Base-by-base conservation (phyloP, 2,888 invertebrate genomes). In the Microdon myrmicae region DNA sequence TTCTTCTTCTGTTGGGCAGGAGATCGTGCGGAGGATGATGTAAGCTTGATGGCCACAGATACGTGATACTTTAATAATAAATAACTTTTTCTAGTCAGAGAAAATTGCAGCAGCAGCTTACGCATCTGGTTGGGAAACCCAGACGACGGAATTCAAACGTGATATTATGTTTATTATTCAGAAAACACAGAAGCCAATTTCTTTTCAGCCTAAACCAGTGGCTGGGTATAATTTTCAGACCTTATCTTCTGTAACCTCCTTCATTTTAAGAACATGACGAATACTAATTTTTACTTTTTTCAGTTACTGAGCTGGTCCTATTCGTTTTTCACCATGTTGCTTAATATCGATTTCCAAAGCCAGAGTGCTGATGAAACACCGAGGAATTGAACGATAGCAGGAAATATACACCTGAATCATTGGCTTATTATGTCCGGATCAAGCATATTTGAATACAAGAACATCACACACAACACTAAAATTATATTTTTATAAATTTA, bases 1-100 rank as follows among this genome's bases (percentile, higher is more conserved):
- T 72, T 76, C 28, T 71, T 70, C 19, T 77, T 75, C 74, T 78
- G 77, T 47, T 43, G 69, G 12, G 48, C 60, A 1, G 77, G 77
- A 4, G 75, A 70, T 31, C 45, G 71, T 47, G 72, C 73, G 2
- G 69, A 69, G 8, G 71, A 51, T 39, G 70, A 71, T 60, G 77
- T 77, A 32, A 61, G 69, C 37, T 3, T 2, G 23, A 12, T 26
- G 8, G n/a, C n/a, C n/a, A n/a, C n/a, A n/a, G n/a, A n/a, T n/a
- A n/a, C n/a, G n/a, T n/a, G n/a, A n/a, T n/a, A n/a, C n/a, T n/a
- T n/a, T n/a, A n/a, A n/a, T n/a, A n/a, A n/a, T n/a, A n/a, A n/a
- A n/a, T n/a, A n/a, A n/a, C n/a, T n/a, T n/a, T n/a, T n/a, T n/a
- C n/a, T n/a, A 77, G 76, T 76, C 76, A 1, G 4, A 69, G 35